Evolutionary conservation across 2,888 invertebrate genomes (phyloP).

Genomic region (Oxystoma pomonae): DNA sequence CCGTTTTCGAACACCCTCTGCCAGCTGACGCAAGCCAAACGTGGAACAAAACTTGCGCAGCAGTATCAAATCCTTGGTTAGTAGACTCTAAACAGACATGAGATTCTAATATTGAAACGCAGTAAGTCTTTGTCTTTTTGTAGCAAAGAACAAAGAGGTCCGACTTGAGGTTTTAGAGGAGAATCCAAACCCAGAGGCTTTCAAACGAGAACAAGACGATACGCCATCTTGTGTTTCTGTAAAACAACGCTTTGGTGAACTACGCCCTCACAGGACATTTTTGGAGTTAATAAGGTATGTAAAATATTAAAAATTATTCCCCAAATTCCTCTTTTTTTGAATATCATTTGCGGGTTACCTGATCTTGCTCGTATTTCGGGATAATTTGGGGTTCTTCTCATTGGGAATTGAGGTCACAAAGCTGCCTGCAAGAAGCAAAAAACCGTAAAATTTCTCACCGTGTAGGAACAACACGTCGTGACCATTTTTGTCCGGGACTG

Average conservation of each 20-base stretch:
- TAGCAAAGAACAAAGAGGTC: not conserved
- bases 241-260: slow-evolving; percentile 47
- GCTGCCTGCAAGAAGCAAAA: not conserved
- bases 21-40: not conserved
- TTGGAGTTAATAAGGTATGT: slow-evolving; percentile 48
- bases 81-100: not conserved
- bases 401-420: not conserved
- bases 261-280: slow-evolving; percentile 59
- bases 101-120: not conserved
- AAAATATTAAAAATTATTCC: slow-evolving; percentile 28
- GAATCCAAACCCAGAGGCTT: not conserved
- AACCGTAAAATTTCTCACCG: not conserved
- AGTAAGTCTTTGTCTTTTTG: not conserved
- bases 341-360: not conserved
- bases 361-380: not conserved
- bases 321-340: not conserved
- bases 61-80: not conserved
- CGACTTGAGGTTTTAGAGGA: not conserved
- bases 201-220: not conserved
- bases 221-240: slow-evolving; percentile 49
- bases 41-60: not conserved
- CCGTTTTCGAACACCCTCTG: not conserved
- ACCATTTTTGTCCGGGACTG: slow-evolving; percentile 37
- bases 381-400: not conserved
- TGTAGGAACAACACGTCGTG: not conserved